These are phyloP conservation scores for Diaperis boleti DNA, from an alignment of 2,888 invertebrate species.

Conservation along the genomic window DNA sequence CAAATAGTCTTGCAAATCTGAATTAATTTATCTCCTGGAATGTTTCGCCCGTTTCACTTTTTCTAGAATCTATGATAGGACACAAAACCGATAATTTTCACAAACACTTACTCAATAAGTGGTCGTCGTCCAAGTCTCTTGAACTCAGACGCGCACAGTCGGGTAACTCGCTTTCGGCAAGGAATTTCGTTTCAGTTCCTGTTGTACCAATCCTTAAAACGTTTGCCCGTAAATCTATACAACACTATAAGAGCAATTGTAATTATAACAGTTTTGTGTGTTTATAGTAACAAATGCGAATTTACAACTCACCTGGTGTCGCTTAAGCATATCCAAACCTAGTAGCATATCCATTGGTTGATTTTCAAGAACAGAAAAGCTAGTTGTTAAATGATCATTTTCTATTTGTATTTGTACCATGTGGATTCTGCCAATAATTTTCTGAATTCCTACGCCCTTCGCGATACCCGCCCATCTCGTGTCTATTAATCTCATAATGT, in stretches of 20 bases:
- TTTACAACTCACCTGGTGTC: constrained; percentile 91
- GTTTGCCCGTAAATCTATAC: constrained; percentile 91
- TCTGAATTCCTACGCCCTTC: constrained; percentile 97
- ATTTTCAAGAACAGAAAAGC: constrained; percentile 95
- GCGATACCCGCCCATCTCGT: constrained; percentile 96
- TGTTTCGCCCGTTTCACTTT: constrained; percentile 3
- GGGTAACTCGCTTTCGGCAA: constrained; percentile 80
- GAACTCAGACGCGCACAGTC: constrained; percentile 85
- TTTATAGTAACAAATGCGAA: no score
- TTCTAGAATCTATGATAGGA: constrained; percentile 8
- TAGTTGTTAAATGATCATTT: constrained; percentile 92
- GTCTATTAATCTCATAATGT: constrained; percentile 91
- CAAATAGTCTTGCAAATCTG: no score
- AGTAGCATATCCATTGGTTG: constrained; percentile 99
- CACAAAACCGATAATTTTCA: background rate
- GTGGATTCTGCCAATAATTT: constrained; percentile 96
- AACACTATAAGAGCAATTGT: constrained; percentile 76
- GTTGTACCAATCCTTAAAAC: constrained; percentile 94
- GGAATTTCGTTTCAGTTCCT: constrained; percentile 89
- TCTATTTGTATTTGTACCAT: constrained; percentile 98
- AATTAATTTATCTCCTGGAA: no score
- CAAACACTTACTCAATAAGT: constrained; percentile 52
- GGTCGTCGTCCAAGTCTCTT: constrained; percentile 81
- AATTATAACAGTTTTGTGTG: no score
- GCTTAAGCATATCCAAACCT: constrained; percentile 96